A percentile compares a stretch with the other conserved stretches of the same genome.
Evolutionary conservation across 2,113 vertebrate species (phyloP).

Genomic region (Ahaetulla prasina): DNA sequence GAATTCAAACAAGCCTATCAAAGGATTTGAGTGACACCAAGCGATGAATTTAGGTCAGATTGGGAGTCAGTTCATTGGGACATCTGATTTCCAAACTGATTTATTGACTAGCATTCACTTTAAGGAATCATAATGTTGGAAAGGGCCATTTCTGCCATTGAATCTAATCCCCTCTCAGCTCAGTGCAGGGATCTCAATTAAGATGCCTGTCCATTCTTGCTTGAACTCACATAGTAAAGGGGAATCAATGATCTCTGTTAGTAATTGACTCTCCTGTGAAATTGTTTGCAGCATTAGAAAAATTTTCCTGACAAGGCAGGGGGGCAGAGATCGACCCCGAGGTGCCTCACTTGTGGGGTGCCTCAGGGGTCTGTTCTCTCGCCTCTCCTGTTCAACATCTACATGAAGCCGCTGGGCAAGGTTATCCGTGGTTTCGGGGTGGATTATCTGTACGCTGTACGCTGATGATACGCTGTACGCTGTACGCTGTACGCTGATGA

Average conservation of each 20-base stretch:
- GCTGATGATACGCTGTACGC: too few relatives aligned
- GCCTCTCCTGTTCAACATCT: too few relatives aligned
- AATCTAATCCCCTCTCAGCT: not conserved
- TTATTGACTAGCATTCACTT: not conserved
- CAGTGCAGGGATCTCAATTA: not conserved
- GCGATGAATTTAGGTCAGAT: not conserved
- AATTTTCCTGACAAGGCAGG: not conserved
- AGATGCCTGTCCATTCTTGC: not conserved
- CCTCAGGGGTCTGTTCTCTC: too few relatives aligned
- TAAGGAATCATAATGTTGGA: not conserved
- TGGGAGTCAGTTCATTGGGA: not conserved
- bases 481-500: too few relatives aligned
- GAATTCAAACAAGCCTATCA: not conserved
- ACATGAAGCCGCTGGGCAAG: too few relatives aligned
- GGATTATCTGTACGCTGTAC: too few relatives aligned
- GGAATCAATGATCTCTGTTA: not conserved
- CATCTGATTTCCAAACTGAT: not conserved
- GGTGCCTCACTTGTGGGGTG: too few relatives aligned
- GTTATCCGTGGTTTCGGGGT: too few relatives aligned
- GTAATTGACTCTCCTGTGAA: not conserved
- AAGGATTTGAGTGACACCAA: not conserved
- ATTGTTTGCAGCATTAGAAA: not conserved
- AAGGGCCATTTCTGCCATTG: not conserved
- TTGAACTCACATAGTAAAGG: not conserved
- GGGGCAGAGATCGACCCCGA: too few relatives aligned